Evolutionary conservation across 2,113 vertebrate species (phyloP), one percentile per base, ranked within the genome.

Genomic region (Melanerpes aurifrons): DNA sequence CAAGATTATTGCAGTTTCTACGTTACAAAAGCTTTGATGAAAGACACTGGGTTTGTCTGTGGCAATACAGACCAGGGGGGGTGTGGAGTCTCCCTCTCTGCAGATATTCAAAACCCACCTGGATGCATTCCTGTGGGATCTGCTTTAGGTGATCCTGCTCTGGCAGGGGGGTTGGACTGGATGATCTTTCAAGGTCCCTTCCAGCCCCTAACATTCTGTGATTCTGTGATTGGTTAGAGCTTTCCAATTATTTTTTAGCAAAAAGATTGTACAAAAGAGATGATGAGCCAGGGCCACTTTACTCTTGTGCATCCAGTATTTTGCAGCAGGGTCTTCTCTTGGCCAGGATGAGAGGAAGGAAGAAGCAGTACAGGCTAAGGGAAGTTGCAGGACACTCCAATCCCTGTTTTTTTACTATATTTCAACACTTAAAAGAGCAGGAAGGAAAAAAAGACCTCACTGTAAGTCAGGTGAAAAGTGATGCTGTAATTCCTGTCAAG

Each of bases 261-360:
- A 54, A 84, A 84, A 67, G 29, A 63, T 29, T 32, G 15, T 54
- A 45, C 7, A 35, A 47, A 54, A 79, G 68, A 69, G 45, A 13
- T 3, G 1, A 22, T 10, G 11, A 78, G 56, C 15, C 1, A 2
- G 16, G 5, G 50, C 22, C 10, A 10, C 1, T 7, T 32, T 32
- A 8, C 9, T 58, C 22, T 28, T 12, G 7, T 2, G 10, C 6
- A 28, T 10, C 29, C 21, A 4, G 15, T 7, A 7, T 20, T 92
- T 40, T 18, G 4, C 8, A 2, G 25, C 61, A 43, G 25, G 12
- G 10, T 25, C 6, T 64, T 26, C 17, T 69, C 2, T 0, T 59
- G 53, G 50, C 19, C 35, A 70, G 53, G 35, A 26, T 1, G 0
- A 16, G 21, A 22, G 37, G 26, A n/a, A 73, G 48, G 54, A 74